A percentile compares a stretch with the other conserved stretches of the same genome.
phyloP scores from a whole-genome alignment of 2,888 invertebrate species.

The Electrophaes corylata region DNA sequence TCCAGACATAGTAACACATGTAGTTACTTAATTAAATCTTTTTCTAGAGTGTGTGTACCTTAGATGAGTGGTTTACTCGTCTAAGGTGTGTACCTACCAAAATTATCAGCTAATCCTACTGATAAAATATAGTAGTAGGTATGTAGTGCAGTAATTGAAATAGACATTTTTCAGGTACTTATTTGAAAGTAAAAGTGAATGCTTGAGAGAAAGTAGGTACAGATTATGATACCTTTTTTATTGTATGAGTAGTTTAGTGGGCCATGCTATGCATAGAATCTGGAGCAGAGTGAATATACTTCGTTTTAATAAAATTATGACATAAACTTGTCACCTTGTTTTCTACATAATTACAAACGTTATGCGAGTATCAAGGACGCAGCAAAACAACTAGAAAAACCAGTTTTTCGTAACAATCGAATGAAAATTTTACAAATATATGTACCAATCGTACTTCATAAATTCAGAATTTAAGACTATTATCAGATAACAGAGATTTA shows the following conservation, averaged over 20 bases:
- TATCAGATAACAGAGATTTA: background rate
- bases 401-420: conserved; percentile 58
- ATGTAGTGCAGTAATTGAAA: background rate
- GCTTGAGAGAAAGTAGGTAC: conserved; percentile 53
- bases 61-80: too few relatives aligned
- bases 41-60: too few relatives aligned
- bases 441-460: too few relatives aligned
- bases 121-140: conserved; percentile 2
- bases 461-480: background rate
- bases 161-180: background rate
- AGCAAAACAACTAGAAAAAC: conserved; percentile 59
- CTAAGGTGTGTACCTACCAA: too few relatives aligned
- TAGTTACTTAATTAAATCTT: too few relatives aligned
- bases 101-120: conserved; percentile 16
- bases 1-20: background rate
- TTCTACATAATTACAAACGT: conserved; percentile 40
- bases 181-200: conserved; percentile 31
- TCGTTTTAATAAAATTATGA: conserved; percentile 12
- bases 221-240: conserved; percentile 37
- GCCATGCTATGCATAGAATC: conserved; percentile 47
- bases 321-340: conserved; percentile 22
- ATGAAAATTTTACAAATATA: conserved; percentile 41
- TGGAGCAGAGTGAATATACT: background rate
- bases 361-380: conserved; percentile 60
- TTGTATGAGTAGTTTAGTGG: conserved; percentile 49